A percentile compares a stretch with the other conserved stretches of the same genome.
Conservation (phyloP, 2,797 vertebrate genomes). For the Anisognathus igniventris region DNA sequence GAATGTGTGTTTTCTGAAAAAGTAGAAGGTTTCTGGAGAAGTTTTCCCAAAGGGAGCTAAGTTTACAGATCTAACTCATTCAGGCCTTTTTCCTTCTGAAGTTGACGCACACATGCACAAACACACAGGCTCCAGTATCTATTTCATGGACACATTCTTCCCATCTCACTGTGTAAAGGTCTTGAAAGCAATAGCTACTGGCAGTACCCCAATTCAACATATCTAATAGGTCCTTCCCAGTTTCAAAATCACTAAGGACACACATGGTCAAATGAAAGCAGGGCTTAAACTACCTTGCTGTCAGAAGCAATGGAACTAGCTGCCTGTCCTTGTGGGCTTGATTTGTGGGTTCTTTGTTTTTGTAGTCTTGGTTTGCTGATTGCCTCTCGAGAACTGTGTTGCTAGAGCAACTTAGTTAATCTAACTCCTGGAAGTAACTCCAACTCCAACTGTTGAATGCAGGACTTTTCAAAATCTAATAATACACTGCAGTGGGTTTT, state of each 20-base stretch:
- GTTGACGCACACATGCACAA: slow-evolving; percentile 14
- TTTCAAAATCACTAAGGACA: slow-evolving; percentile 34
- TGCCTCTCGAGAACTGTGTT: neutral
- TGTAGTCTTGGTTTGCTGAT: neutral
- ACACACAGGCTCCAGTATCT: slow-evolving; percentile 31
- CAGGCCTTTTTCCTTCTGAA: neutral
- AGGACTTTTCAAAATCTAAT: neutral
- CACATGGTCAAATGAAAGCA: neutral
- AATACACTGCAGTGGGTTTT: neutral
- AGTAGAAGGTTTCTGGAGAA: slow-evolving; percentile 9
- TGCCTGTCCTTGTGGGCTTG: neutral
- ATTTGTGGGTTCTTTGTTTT: neutral
- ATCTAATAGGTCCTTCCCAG: slow-evolving; percentile 38
- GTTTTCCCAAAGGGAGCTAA: slow-evolving; percentile 39
- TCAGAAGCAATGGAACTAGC: slow-evolving; percentile 25
- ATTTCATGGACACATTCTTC: slow-evolving; percentile 59
- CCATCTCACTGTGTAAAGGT: slow-evolving; percentile 52
- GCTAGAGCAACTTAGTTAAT: neutral
- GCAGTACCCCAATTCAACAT: slow-evolving; percentile 42
- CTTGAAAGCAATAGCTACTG: slow-evolving; percentile 65
- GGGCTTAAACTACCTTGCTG: neutral
- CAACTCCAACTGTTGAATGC: neutral
- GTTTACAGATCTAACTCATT: slow-evolving; percentile 13
- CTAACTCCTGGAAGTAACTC: neutral
- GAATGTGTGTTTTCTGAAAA: slow-evolving; percentile 9